Evolutionary conservation across 2,113 vertebrate species (phyloP).

Genomic region (Notechis scutatus): DNA sequence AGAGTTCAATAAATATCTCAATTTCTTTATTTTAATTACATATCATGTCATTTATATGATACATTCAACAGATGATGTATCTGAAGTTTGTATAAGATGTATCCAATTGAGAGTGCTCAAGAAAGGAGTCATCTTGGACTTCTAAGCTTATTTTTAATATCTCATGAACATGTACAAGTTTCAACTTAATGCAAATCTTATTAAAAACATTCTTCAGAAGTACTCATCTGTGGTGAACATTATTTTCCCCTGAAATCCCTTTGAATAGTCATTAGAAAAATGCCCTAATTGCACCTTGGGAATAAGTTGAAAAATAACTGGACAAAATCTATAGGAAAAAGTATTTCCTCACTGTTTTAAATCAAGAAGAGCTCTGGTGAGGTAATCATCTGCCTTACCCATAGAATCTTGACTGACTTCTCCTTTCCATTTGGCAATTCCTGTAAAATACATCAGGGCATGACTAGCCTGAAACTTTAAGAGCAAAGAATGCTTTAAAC

Average conservation of each 20-base stretch:
- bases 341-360: background rate
- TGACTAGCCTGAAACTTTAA: background rate
- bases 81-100: too few relatives aligned
- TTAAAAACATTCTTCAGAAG: too few relatives aligned
- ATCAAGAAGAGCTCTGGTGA: background rate
- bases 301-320: background rate
- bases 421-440: background rate
- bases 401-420: background rate
- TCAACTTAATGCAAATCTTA: too few relatives aligned
- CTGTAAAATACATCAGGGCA: background rate
- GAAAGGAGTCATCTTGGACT: too few relatives aligned
- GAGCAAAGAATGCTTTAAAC: background rate
- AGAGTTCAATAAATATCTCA: too few relatives aligned
- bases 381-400: background rate
- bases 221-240: background rate
- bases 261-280: background rate
- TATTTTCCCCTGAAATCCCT: background rate
- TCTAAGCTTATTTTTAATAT: too few relatives aligned
- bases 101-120: too few relatives aligned
- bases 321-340: fast-evolving
- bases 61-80: too few relatives aligned
- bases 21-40: background rate
- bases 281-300: background rate
- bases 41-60: too few relatives aligned
- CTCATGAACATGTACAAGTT: too few relatives aligned